Percentiles rank a stretch among this genome's conserved stretches.
Evolutionary conservation across 2,888 invertebrate genomes (phyloP).

Genomic region (Pegoplata infirma): DNA sequence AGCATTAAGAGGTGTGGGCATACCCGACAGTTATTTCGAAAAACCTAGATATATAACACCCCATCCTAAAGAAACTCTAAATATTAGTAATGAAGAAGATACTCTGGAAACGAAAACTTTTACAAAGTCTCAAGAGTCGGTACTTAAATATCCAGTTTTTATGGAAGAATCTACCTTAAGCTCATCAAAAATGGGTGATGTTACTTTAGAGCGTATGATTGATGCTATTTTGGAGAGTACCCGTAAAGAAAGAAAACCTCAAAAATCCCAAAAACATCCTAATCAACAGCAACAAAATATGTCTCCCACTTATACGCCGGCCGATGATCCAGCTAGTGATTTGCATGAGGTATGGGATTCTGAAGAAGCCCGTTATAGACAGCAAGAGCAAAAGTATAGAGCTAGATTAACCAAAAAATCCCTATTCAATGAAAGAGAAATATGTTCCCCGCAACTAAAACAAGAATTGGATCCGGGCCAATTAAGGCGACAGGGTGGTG

Average conservation of each 20-base stretch:
- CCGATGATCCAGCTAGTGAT: constrained; percentile 78
- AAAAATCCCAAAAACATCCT: constrained; percentile 64
- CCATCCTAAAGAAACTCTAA: constrained; percentile 27
- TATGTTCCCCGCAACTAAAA: constrained; percentile 68
- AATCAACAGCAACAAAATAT: constrained; percentile 55
- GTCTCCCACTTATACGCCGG: constrained; percentile 76
- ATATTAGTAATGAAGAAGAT: constrained; percentile 3
- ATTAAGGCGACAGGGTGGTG: constrained; percentile 73
- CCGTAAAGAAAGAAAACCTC: constrained; percentile 70
- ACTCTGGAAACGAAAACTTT: constrained; percentile 32
- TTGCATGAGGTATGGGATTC: constrained; percentile 76
- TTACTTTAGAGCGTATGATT: constrained; percentile 77
- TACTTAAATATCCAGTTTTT: constrained; percentile 26
- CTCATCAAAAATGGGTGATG: constrained; percentile 76
- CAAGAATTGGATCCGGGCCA: constrained; percentile 54
- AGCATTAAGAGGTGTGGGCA: constrained; percentile 75
- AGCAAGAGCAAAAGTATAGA: constrained; percentile 52
- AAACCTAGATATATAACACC: constrained; percentile 75
- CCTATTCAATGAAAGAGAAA: constrained; percentile 72
- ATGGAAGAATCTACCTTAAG: constrained; percentile 67
- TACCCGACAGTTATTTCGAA: constrained; percentile 77
- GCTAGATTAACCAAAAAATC: constrained; percentile 46
- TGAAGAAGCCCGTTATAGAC: constrained; percentile 63
- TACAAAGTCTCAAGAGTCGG: background rate
- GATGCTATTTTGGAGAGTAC: constrained; percentile 78